Evolutionary conservation across 2,888 invertebrate genomes (phyloP), one percentile per base, ranked within the genome.

Genomic region (Drosophila algonquin): DNA sequence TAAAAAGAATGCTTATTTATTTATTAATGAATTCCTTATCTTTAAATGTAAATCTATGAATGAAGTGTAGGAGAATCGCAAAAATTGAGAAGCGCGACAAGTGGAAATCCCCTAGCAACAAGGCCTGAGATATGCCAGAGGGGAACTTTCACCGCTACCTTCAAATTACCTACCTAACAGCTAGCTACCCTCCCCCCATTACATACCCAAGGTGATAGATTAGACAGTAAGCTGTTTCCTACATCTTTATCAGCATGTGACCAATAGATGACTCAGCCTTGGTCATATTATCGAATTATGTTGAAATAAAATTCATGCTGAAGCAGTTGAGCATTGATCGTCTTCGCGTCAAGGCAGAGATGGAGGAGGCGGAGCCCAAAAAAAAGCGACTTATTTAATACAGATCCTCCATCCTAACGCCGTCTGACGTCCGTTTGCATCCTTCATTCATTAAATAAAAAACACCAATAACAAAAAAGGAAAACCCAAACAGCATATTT

Each of bases 91-190:
- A n/a, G 60, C 50, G 21, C 61, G 7, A 40, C 51, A 50, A 61
- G 44, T 24, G 69, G 73, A 75, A 83, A 76, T 68, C 56, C 70
- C 87, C 81, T 74, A 73, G 87, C 75, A 80, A 82, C 81, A 86
- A 80, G 79, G 87, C 59, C 67, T 58, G 16, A 3, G 12, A 5
- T 35, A 5, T 35, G 40, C 40, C 40, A 40, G 40, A 40, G 16
- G n/a, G 12, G 5, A 40, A 64, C 88, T 83, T 86, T 88, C 88
- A 82, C 83, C 67, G 14, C 32, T 16, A 7, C 32, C 44, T 63
- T 69, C 27, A 69, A 59, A 30, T 40, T 69, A 63, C 48, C 24
- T 67, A 56, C 65, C 67, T 21, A 60, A n/a, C 51, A 35, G 35
- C 14, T 18, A 56, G 40, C 56, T 67, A 56, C 65, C 67, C 30